These are phyloP conservation scores for Pyrocoelia pectoralis DNA, from an alignment of 2,888 invertebrate genomes.

Conservation along the genomic window DNA sequence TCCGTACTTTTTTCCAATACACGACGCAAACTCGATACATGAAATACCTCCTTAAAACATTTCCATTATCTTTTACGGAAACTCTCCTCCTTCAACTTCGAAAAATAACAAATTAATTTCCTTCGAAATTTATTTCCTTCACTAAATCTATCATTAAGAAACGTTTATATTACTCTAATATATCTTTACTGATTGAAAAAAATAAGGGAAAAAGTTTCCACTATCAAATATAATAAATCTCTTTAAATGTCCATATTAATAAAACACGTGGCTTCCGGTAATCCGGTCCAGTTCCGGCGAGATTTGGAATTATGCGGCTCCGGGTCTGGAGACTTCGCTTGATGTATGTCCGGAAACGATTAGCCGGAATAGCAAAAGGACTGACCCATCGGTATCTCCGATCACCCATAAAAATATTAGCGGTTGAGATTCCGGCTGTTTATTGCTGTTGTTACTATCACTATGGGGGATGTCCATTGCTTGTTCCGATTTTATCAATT, in stretches of 20 bases:
- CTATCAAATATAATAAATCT: conserved; percentile 45
- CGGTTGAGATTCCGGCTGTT: conserved; percentile 56
- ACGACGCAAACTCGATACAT: conserved; percentile 17
- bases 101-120: conserved; percentile 27
- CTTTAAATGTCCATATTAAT: conserved; percentile 49
- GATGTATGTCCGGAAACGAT: conserved; percentile 58
- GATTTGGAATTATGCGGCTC: conserved; percentile 44
- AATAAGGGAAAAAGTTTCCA: conserved; percentile 40
- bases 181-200: conserved; percentile 28
- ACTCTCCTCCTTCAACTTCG: no score
- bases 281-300: conserved; percentile 49
- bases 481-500: conserved; percentile 16
- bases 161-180: conserved; percentile 34
- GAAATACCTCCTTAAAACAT: conserved; percentile 31
- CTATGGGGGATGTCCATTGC: conserved; percentile 44
- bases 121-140: conserved; percentile 27
- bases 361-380: conserved; percentile 52
- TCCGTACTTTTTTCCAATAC: conserved; percentile 39
- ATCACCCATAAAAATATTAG: conserved; percentile 62
- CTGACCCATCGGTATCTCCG: conserved; percentile 60
- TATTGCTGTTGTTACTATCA: conserved; percentile 52
- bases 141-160: conserved; percentile 30
- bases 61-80: conserved; percentile 28
- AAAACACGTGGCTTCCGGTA: conserved; percentile 55
- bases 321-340: conserved; percentile 43